Percentiles rank a stretch among this genome's conserved stretches.
Conservation (phyloP, 2,113 vertebrate genomes). For the Oxyruncus cristatus region DNA sequence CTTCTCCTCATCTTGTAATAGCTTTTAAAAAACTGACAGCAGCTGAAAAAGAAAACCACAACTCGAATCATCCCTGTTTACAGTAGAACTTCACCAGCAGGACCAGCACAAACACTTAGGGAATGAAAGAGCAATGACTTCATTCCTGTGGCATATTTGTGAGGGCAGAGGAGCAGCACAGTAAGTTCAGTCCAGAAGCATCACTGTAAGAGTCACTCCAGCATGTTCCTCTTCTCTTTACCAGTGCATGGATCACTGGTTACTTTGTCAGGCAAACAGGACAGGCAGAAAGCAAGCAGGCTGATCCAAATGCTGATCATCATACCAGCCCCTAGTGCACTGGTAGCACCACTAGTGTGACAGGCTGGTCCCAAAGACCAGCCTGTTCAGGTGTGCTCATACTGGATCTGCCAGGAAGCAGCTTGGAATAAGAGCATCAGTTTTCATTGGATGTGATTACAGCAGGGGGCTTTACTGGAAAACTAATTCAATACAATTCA, state of each 20-base stretch:
- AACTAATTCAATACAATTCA: not conserved
- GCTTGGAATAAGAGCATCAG: not conserved
- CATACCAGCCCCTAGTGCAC: not conserved
- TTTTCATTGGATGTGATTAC: not conserved
- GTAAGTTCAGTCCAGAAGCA: not conserved
- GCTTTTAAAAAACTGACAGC: not conserved
- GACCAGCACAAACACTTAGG: not conserved
- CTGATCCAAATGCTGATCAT: not conserved
- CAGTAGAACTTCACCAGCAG: not conserved
- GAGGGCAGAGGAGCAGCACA: not conserved
- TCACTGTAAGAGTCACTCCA: not conserved
- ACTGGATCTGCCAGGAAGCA: not conserved
- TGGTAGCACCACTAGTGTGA: not conserved
- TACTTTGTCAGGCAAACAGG: not conserved
- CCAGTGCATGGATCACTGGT: accelerated
- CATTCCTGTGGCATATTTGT: not conserved
- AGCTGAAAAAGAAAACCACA: not conserved
- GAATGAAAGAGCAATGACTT: not conserved
- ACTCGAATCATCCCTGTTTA: not conserved
- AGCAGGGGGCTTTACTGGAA: not conserved
- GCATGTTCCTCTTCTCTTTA: not conserved
- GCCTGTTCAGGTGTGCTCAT: not conserved
- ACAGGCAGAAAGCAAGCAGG: not conserved
- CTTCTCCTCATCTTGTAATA: not conserved
- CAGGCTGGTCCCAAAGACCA: not conserved